These are phyloP conservation scores for Argyrosomus japonicus DNA, from an alignment of 2,113 vertebrate genomes.

Conservation along the genomic window DNA sequence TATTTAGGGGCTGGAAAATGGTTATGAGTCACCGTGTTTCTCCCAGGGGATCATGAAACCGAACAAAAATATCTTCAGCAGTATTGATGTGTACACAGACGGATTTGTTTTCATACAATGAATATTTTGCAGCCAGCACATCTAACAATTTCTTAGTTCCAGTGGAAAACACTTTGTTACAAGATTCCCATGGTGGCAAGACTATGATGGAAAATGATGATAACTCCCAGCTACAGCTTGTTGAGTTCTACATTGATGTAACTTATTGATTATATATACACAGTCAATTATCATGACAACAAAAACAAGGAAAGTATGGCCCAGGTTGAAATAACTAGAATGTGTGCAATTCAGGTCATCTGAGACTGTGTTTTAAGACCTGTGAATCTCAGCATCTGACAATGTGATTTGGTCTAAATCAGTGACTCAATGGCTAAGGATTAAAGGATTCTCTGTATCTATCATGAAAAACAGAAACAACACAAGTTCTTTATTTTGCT, in stretches of 20 bases:
- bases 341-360: too few species aligned
- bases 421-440: too few species aligned
- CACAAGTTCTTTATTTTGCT: too few species aligned
- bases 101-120: slow-evolving; percentile 55
- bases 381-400: too few species aligned
- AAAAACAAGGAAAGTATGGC: too few species aligned
- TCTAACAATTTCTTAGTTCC: slow-evolving; percentile 35
- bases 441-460: too few species aligned
- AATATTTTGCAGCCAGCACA: slow-evolving; percentile 47
- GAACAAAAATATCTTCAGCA: slow-evolving; percentile 54
- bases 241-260: not conserved
- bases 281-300: too few species aligned
- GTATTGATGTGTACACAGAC: slow-evolving; percentile 56
- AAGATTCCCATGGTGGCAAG: slow-evolving; percentile 5
- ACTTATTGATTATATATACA: too few species aligned
- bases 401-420: too few species aligned
- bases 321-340: too few species aligned
- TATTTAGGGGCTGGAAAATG: slow-evolving; percentile 34
- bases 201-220: not conserved
- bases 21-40: slow-evolving; percentile 53
- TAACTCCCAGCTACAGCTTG: not conserved
- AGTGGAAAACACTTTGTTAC: slow-evolving; percentile 13
- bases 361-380: too few species aligned
- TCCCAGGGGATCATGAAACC: slow-evolving; percentile 56
- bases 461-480: too few species aligned